Conservation (phyloP, 2,888 invertebrate species). For the Brenthis daphne region DNA sequence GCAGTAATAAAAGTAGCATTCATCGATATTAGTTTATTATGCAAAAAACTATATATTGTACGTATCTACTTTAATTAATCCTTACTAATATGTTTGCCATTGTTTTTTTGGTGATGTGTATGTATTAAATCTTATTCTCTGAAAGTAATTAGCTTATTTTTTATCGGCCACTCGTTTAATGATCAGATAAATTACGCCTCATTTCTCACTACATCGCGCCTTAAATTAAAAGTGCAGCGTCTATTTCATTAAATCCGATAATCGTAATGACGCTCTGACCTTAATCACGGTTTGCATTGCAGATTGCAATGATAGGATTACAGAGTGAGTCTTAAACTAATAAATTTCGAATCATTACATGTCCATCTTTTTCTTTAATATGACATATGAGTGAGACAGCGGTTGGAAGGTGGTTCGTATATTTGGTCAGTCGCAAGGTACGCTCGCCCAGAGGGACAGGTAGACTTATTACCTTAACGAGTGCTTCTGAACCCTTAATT, state of each 20-base stretch:
- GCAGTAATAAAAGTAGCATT: no score
- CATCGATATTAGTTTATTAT: no score
- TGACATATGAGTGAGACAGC: slow-evolving; percentile 46
- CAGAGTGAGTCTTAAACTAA: slow-evolving; percentile 33
- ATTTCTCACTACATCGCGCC: slow-evolving; percentile 40
- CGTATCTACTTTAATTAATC: no score
- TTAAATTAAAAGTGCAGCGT: slow-evolving; percentile 41
- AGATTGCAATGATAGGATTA: slow-evolving; percentile 38
- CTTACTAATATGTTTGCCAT: no score
- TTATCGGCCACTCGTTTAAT: slow-evolving; percentile 42
- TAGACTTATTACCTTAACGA: slow-evolving; percentile 54
- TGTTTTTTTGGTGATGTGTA: neutral
- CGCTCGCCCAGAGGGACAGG: slow-evolving; percentile 47
- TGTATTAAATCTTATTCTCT: slow-evolving; percentile 1
- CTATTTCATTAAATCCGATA: slow-evolving; percentile 41
- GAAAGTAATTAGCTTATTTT: slow-evolving; percentile 33
- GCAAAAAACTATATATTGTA: no score
- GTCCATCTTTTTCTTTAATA: slow-evolving; percentile 29
- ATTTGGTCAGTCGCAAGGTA: slow-evolving; percentile 37
- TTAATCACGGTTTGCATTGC: slow-evolving; percentile 40
- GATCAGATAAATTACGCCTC: slow-evolving; percentile 41
- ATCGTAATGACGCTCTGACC: slow-evolving; percentile 40
- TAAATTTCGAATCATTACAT: slow-evolving; percentile 35
- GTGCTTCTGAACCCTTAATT: slow-evolving; percentile 69
- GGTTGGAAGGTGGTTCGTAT: slow-evolving; percentile 24